phyloP scores from a whole-genome alignment of 2,113 vertebrate genomes.

The Tragelaphus buxtoni region DNA sequence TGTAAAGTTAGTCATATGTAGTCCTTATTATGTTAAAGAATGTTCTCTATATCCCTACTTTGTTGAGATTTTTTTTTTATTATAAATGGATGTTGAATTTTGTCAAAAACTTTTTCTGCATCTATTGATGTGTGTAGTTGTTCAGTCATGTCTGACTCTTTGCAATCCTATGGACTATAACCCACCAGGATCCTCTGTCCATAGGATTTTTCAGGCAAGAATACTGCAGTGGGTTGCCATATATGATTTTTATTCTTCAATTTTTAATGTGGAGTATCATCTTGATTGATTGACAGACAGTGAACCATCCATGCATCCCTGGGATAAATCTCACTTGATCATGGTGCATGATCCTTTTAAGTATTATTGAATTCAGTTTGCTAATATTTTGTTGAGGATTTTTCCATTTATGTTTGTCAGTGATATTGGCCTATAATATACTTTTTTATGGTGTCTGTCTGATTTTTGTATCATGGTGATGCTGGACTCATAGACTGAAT shows the following conservation, averaged over 20 bases:
- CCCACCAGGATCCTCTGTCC: neutral
- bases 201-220: neutral
- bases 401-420: neutral
- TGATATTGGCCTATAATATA: neutral
- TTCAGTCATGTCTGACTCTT: neutral
- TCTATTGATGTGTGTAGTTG: neutral
- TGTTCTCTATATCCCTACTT: neutral
- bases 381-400: neutral
- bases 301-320: neutral
- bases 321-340: neutral
- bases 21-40: neutral
- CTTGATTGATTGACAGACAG: neutral
- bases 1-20: neutral
- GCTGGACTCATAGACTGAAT: neutral
- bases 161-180: neutral
- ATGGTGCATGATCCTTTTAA: neutral
- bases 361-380: neutral
- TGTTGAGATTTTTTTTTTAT: neutral
- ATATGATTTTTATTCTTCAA: neutral
- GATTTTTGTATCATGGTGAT: neutral
- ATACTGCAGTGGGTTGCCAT: neutral
- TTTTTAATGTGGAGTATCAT: neutral
- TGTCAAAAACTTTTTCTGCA: neutral
- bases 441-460: neutral
- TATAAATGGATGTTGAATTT: neutral